Evolutionary conservation across 2,113 vertebrate species (phyloP), one percentile per base, ranked within the genome.

Genomic region (Xiphophorus hellerii): DNA sequence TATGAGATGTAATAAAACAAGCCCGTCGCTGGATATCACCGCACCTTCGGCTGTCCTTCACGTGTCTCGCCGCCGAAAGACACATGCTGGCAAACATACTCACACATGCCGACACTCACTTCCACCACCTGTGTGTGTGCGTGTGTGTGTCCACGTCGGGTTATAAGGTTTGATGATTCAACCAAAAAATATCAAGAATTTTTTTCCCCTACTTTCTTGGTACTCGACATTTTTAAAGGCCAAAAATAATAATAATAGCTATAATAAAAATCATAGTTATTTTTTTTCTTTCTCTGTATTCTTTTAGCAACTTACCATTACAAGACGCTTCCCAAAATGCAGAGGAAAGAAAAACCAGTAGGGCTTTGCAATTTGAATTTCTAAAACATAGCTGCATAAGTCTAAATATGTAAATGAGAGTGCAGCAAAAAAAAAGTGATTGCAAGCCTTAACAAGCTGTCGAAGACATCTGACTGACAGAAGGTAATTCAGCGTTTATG

Each of bases 1-100:
- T 94, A 93, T 93, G 90, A 94, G 89, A 91, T 90, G 93, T 90
- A 93, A 94, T 94, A 94, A 93, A 94, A 92, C 84, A 80, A 88
- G 86, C 85, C 80, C 86, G 88, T 88, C 89, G 81, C 85, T 69
- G 85, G 81, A 91, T 87, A 91, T 88, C 91, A 73, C 74, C n/a
- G 76, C 91, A 89, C 90, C 91, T 89, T 89, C 89, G 77, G 88
- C 81, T 89, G 89, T 90, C 91, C 93, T 92, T 93, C 89, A 93
- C 83, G 86, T 76, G 89, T 89, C 87, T 83, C 63, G 42, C 77
- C 69, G 39, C 48, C 48, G 54, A 73, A 74, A 77, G 67, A 80
- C 71, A 71, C 25, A 9, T 42, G 37, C 65, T 67, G 65, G 51
- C 74, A 66, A 44, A 74, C 62, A 58, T 44, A 54, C 74, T 60